Evolutionary conservation across 53 echinoderm and acorn worm genomes (phyloP), one percentile per base, ranked within the genome.

Genomic region (Holothuria scabra): DNA sequence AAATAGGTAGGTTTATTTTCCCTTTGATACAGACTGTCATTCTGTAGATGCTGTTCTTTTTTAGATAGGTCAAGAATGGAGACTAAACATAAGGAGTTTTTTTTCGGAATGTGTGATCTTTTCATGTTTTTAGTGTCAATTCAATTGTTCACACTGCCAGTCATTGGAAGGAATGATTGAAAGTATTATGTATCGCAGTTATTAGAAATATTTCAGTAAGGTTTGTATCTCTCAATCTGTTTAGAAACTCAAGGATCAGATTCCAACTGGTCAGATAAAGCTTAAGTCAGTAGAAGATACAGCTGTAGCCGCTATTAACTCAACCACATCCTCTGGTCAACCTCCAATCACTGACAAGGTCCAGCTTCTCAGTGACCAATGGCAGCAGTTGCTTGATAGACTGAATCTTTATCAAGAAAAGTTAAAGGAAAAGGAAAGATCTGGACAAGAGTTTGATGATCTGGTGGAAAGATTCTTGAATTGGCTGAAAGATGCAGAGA

Each of bases 401-500:
- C 58, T 74, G 26, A 34, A 33, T 28, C 60, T 65, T 12, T n/a
- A 59, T 20, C 75, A 72, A 56, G n/a, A 25, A 60, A 28, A 75
- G 59, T 44, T 88, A 56, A 56, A 68, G 37, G 80, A 88, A 12
- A 87, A 62, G 25, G 13, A 76, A 16, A n/a, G 35, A 28, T 62
- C 67, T 23, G 74, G 72, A 84, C 41, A 57, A 26, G 30, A 84
- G 67, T 80, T 87, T 34, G 84, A 84, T 41, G 56, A 74, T 7
- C 46, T 74, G 31, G 62, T 59, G 8, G 79, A 8, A 59, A 70
- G 49, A 19, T 91, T 91, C 24, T 28, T 28, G 5, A 12, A 37
- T 25, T 89, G 92, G 92, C 23, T 92, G 75, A 83, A 86, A 44
- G 78, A 83, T 65, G 76, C 92, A 28, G 92, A 89, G 57, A 74